Percentiles rank a stretch among this genome's conserved stretches.
Evolutionary conservation across 2,113 vertebrate genomes (phyloP).

Genomic region (Strigops habroptila): DNA sequence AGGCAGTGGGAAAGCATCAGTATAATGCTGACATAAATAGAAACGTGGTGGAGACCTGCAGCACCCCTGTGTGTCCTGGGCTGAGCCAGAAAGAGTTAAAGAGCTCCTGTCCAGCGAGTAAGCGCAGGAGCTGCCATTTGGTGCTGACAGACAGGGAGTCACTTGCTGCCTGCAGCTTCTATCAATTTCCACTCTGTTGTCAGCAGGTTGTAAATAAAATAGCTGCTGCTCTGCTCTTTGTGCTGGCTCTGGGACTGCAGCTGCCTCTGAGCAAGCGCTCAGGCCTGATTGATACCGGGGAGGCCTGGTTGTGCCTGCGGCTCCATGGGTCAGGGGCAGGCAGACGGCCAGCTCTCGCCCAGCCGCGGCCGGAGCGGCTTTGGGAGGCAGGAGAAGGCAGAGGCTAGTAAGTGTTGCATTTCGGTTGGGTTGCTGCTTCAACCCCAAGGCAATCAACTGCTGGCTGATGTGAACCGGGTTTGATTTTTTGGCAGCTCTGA

Average conservation of each 20-base stretch:
- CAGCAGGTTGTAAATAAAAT: constrained; percentile 63
- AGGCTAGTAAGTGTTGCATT: background rate
- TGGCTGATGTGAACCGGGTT: background rate
- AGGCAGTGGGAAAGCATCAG: background rate
- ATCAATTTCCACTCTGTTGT: constrained; percentile 45
- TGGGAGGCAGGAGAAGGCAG: background rate
- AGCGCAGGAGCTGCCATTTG: constrained; percentile 18
- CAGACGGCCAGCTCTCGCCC: background rate
- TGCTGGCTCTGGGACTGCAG: background rate
- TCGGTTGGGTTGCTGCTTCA: background rate
- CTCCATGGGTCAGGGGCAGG: accelerated
- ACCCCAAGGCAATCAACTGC: background rate
- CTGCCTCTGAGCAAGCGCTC: accelerated
- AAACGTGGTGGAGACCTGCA: accelerated
- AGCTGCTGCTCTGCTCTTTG: background rate
- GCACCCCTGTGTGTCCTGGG: background rate
- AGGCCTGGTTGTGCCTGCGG: background rate
- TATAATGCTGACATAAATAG: accelerated
- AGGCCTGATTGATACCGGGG: background rate
- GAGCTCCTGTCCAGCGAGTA: background rate
- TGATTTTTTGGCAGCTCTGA: background rate
- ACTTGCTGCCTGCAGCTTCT: constrained; percentile 52
- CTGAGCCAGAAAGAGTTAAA: background rate
- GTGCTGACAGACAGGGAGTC: constrained; percentile 51
- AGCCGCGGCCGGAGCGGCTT: accelerated